Conservation (phyloP, 2,888 invertebrate genomes). For the Ametastegia equiseti region DNA sequence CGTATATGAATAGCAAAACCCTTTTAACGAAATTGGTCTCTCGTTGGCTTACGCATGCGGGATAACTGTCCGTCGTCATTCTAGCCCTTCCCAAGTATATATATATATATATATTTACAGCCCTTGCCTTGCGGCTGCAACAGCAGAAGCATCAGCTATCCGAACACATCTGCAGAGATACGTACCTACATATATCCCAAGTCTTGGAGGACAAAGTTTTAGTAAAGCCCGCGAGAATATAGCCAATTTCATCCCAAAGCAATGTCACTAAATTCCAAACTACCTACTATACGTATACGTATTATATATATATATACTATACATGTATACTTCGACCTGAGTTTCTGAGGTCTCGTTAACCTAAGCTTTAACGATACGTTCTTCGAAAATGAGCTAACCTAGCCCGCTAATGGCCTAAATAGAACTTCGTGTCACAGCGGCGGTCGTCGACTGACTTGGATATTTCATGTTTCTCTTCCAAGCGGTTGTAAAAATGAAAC, state of each 20-base stretch:
- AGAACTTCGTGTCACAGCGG: not conserved
- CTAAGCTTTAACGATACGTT: not conserved
- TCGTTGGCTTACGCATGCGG: conserved; percentile 62
- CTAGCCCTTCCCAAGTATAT: not conserved
- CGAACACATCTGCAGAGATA: not conserved
- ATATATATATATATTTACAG: too few relatives aligned
- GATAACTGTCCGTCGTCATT: conserved; percentile 58
- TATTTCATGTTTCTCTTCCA: not conserved
- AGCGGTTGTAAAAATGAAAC: too few relatives aligned
- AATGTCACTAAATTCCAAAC: conserved; percentile 25
- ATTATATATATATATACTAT: too few relatives aligned
- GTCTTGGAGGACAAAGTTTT: not conserved
- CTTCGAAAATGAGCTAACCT: not conserved
- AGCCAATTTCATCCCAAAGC: conserved; percentile 15
- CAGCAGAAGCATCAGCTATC: not conserved
- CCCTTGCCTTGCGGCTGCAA: conserved; percentile 7
- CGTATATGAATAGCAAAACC: conserved; percentile 69
- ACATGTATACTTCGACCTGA: not conserved
- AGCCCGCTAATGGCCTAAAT: not conserved
- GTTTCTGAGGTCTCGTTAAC: not conserved
- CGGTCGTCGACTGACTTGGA: not conserved
- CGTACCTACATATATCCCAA: not conserved
- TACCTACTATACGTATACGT: too few relatives aligned
- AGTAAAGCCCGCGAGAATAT: conserved; percentile 11
- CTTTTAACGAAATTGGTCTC: conserved; percentile 74